Conservation (phyloP, 2,888 invertebrate genomes). For the Netelia fuscicornis region DNA sequence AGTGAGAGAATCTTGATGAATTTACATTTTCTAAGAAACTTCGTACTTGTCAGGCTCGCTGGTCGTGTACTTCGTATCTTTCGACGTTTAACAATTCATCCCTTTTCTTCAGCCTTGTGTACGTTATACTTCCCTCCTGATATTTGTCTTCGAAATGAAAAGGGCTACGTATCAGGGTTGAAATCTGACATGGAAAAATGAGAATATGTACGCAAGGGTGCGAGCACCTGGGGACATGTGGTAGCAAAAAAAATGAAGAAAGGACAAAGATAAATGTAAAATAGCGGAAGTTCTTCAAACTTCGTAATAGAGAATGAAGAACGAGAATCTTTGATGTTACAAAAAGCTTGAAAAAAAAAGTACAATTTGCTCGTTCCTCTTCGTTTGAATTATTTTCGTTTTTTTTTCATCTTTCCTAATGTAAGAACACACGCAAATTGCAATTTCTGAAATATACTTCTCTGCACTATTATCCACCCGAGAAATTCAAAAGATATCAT, state of each 20-base stretch:
- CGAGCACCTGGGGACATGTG: background rate
- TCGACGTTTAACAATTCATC: background rate
- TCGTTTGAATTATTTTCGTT: background rate
- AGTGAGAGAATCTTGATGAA: background rate
- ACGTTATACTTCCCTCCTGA: background rate
- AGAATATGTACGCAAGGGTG: background rate
- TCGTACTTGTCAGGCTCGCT: background rate
- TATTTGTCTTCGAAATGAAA: background rate
- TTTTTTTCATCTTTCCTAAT: background rate
- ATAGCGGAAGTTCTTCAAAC: background rate
- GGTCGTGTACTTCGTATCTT: background rate
- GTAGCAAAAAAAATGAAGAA: background rate
- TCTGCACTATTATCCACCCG: background rate
- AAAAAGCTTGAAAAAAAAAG: no score
- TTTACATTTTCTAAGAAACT: background rate
- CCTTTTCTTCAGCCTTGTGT: background rate
- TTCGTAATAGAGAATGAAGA: background rate
- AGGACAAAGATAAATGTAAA: background rate
- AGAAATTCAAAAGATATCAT: constrained; percentile 16
- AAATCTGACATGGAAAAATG: no score
- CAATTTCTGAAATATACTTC: background rate
- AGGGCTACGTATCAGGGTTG: background rate
- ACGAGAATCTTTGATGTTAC: background rate
- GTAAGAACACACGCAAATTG: background rate
- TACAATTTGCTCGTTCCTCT: no score